A percentile compares a stretch with the other conserved stretches of the same genome.
Evolutionary conservation across 2,888 invertebrate species (phyloP).

Genomic region (Choristoneura rosaceana): DNA sequence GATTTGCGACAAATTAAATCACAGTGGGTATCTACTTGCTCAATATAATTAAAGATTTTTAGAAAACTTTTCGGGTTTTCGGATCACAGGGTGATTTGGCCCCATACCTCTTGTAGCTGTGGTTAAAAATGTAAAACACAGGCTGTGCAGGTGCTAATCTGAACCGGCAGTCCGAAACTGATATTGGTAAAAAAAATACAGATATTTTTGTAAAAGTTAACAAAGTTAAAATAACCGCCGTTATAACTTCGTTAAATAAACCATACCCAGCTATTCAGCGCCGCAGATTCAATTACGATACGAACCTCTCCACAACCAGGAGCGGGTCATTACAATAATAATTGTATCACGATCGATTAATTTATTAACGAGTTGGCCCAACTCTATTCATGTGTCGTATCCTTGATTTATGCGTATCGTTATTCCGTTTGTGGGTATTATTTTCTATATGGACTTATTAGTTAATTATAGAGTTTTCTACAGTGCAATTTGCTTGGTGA

Average conservation of each 20-base stretch:
- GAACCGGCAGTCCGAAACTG: no score
- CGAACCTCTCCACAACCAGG: slow-evolving; percentile 64
- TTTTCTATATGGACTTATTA: slow-evolving; percentile 32
- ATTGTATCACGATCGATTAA: slow-evolving; percentile 80
- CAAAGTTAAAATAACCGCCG: slow-evolving; percentile 17
- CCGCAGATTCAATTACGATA: slow-evolving; percentile 81
- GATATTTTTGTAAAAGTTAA: neutral
- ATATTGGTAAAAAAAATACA: no score
- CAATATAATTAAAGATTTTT: no score
- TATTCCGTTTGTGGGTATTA: slow-evolving; percentile 39
- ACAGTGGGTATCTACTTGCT: neutral
- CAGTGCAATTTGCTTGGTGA: neutral
- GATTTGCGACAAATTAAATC: neutral
- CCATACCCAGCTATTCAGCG: slow-evolving; percentile 49
- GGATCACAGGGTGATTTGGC: no score
- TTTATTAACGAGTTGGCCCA: slow-evolving; percentile 68
- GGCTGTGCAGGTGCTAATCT: no score
- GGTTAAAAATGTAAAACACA: no score
- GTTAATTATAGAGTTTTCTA: slow-evolving; percentile 27
- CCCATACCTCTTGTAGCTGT: no score
- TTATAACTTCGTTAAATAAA: slow-evolving; percentile 15
- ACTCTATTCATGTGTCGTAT: slow-evolving; percentile 68
- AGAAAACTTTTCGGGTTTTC: no score
- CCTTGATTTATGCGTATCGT: slow-evolving; percentile 55
- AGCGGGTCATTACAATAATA: slow-evolving; percentile 79